phyloP scores from a whole-genome alignment of 1,140 invertebrate genomes.

The roundworm (Caenorhabditis elegans) region DNA sequence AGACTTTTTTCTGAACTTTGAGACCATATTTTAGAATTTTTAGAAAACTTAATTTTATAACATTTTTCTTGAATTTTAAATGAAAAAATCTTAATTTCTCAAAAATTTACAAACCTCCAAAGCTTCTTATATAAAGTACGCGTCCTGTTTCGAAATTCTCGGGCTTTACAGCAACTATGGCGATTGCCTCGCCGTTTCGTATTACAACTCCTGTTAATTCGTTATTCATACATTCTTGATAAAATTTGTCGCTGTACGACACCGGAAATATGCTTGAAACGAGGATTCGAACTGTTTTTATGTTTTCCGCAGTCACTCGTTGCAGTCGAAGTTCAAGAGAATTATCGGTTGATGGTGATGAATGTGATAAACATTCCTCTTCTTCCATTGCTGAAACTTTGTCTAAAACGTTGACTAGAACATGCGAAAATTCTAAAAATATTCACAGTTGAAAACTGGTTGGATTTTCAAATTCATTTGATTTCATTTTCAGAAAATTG shows the following conservation, averaged over 20 bases:
- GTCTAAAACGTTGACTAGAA: too few species aligned
- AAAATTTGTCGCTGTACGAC: neutral
- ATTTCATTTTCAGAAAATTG: too few species aligned
- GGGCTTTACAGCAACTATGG: neutral
- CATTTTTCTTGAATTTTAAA: too few species aligned
- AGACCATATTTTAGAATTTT: too few species aligned
- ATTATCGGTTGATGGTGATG: too few species aligned
- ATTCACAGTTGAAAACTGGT: too few species aligned
- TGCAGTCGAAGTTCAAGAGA: neutral
- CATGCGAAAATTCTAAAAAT: too few species aligned
- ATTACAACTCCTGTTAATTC: neutral
- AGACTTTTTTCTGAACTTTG: too few species aligned
- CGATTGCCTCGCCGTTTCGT: neutral
- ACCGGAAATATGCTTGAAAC: slow-evolving; percentile 1
- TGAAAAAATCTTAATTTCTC: neutral
- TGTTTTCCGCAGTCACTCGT: neutral
- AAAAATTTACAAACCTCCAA: neutral
- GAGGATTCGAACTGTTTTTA: neutral
- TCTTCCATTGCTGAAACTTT: neutral
- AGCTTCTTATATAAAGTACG: neutral
- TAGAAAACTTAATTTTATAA: too few species aligned
- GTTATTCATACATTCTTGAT: neutral
- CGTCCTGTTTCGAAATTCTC: neutral
- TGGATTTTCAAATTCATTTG: too few species aligned
- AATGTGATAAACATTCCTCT: neutral